Percentiles rank a stretch among this genome's conserved stretches.
These are phyloP conservation scores for Austrofundulus limnaeus DNA, from an alignment of 2,113 vertebrate species.

Conservation along the genomic window DNA sequence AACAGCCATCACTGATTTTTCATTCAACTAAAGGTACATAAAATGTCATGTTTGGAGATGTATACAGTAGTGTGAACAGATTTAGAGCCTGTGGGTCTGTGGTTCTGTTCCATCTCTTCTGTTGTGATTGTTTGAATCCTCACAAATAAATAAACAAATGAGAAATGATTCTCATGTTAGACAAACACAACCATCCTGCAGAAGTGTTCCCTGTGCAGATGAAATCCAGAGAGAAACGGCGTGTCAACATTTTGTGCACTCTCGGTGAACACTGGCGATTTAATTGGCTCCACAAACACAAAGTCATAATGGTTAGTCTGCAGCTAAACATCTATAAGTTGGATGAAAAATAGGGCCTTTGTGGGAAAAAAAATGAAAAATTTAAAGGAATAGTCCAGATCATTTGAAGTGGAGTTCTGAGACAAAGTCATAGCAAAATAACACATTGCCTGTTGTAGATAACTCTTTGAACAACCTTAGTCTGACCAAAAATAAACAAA, in stretches of 20 bases:
- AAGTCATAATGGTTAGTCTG: slow-evolving; percentile 60
- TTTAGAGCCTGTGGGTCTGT: slow-evolving; percentile 48
- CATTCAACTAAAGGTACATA: slow-evolving; percentile 14
- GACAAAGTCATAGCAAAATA: no score
- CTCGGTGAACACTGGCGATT: slow-evolving; percentile 49
- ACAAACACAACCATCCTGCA: slow-evolving; percentile 77
- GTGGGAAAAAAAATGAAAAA: slow-evolving; percentile 37
- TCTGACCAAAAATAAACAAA: no score
- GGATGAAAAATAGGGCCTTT: slow-evolving; percentile 40
- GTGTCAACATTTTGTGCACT: slow-evolving; percentile 74
- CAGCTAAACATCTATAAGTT: slow-evolving; percentile 54
- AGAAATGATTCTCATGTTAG: slow-evolving; percentile 73
- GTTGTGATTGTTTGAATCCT: slow-evolving; percentile 75
- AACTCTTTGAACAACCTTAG: no score
- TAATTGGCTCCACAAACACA: slow-evolving; percentile 71
- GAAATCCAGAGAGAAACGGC: slow-evolving; percentile 60
- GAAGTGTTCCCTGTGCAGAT: slow-evolving; percentile 67
- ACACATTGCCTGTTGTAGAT: no score
- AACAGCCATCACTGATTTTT: slow-evolving; percentile 29
- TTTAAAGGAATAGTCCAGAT: no score
- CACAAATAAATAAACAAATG: slow-evolving; percentile 80
- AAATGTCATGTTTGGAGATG: slow-evolving; percentile 10
- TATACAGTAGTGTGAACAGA: slow-evolving; percentile 38
- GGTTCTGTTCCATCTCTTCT: slow-evolving; percentile 62
- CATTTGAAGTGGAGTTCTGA: no score